These are phyloP conservation scores for Napeogenes sylphis DNA, from an alignment of 2,888 invertebrate genomes.

Conservation along the genomic window DNA sequence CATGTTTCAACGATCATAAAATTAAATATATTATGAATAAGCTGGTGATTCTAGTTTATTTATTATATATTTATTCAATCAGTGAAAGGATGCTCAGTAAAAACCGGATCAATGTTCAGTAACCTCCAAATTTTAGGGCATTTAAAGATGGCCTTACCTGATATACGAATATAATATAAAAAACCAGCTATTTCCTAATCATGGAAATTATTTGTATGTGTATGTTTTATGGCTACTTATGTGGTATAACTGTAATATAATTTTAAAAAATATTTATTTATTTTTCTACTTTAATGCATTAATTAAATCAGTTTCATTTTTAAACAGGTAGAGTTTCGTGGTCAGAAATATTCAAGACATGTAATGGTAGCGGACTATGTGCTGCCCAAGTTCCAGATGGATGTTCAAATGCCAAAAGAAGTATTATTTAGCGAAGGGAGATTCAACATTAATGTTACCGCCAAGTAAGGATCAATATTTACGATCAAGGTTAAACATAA, in stretches of 20 bases:
- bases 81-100: slow-evolving; percentile 15
- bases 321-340: slow-evolving; percentile 62
- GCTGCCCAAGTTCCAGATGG: slow-evolving; percentile 94
- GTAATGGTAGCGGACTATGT: slow-evolving; percentile 94
- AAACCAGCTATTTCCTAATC: too few species aligned
- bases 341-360: slow-evolving; percentile 81
- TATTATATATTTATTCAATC: neutral
- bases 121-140: slow-evolving; percentile 16
- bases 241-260: too few species aligned
- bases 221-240: neutral
- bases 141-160: slow-evolving; percentile 13
- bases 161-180: neutral
- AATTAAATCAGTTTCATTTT: too few species aligned
- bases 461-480: slow-evolving; percentile 79
- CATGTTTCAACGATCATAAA: neutral
- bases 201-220: too few species aligned
- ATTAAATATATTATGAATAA: slow-evolving; percentile 1
- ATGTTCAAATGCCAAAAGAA: slow-evolving; percentile 88
- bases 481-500: slow-evolving; percentile 1
- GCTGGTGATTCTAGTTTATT: neutral
- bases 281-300: too few species aligned
- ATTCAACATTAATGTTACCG: slow-evolving; percentile 86
- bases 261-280: too few species aligned
- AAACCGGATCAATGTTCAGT: slow-evolving; percentile 21
- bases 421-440: slow-evolving; percentile 88